Conservation (phyloP, 1,140 invertebrate species). For the Nephotettix cincticeps region DNA sequence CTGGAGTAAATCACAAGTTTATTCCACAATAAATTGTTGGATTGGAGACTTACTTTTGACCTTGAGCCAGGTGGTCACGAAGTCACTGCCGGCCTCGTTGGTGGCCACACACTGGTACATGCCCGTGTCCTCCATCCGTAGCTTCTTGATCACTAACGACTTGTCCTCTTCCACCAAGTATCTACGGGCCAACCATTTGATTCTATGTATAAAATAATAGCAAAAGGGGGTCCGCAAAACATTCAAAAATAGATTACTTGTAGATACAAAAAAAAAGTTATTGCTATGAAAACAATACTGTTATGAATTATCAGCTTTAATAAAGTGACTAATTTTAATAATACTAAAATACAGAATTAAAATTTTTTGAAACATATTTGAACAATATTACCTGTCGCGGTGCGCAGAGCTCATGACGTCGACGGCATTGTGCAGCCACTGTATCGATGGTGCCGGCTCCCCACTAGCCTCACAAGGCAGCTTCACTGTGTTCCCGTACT, state of each 20-base stretch:
- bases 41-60: constrained; percentile 93
- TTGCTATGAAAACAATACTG: too few species aligned
- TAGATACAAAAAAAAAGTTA: too few species aligned
- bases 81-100: constrained; percentile 87
- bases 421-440: constrained; percentile 73
- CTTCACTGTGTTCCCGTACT: constrained; percentile 71
- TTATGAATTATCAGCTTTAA: too few species aligned
- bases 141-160: constrained; percentile 75
- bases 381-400: constrained; percentile 30
- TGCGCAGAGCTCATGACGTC: constrained; percentile 33
- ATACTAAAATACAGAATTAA: too few species aligned
- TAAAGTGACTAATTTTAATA: too few species aligned
- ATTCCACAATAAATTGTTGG: too few species aligned
- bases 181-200: too few species aligned
- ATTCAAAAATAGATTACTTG: too few species aligned
- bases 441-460: constrained; percentile 73
- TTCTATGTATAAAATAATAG: too few species aligned
- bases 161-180: constrained; percentile 75
- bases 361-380: too few species aligned
- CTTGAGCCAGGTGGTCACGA: constrained; percentile 87
- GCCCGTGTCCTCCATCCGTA: constrained; percentile 84
- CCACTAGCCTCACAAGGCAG: constrained; percentile 76
- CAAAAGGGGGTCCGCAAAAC: too few species aligned
- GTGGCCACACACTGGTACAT: constrained; percentile 94
- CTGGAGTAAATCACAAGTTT: too few species aligned